Base-by-base conservation (phyloP, 2,113 vertebrate species). In the Barnardius zonarius region DNA sequence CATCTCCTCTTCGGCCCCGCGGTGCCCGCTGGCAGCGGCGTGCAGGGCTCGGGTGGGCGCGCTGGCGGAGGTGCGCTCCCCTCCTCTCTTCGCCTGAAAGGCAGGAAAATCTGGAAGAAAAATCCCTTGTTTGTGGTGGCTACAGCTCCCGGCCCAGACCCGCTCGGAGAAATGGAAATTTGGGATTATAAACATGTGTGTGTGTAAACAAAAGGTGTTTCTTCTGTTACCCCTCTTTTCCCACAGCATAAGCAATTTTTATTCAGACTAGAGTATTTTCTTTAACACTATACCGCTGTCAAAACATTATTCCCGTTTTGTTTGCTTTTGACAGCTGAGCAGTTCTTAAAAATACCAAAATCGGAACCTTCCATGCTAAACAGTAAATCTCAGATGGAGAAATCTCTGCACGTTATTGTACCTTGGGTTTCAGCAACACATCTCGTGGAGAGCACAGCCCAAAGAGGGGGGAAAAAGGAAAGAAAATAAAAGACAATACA, bases 261-360 rank as follows among this genome's bases (percentile, higher is more conserved):
- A 98, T 98, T 98, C 98, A 98, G 97, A 97, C 97, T 97, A 92
- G 94, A 97, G 97, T 98, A 98, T 98, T 98, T 98, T 98, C 98
- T 98, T 98, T 98, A 98, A 97, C 97, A 97, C 98, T 97, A 95
- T 97, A 97, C 96, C 90, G 96, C 97, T 98, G 98, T 98, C 98
- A 98, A 98, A 98, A 98, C 98, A 98, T 98, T 98, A 97, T 98
- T 97, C 98, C 97, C 96, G 95, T 98, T 98, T 98, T 97, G 97
- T 96, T 97, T 97, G 96, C 97, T 98, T 98, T 98, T 98, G 98
- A 98, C 98, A 98, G 98, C 98, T 98, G 98, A 98, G 97, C 96
- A 96, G 97, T 98, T 98, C 97, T 98, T 98, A 98, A 98, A 98
- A 98, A 98, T 96, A 98, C 97, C 97, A 98, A 98, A 98, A 97